These are phyloP conservation scores for Drosophila saltans DNA, from an alignment of 1,140 invertebrate species.

Conservation along the genomic window DNA sequence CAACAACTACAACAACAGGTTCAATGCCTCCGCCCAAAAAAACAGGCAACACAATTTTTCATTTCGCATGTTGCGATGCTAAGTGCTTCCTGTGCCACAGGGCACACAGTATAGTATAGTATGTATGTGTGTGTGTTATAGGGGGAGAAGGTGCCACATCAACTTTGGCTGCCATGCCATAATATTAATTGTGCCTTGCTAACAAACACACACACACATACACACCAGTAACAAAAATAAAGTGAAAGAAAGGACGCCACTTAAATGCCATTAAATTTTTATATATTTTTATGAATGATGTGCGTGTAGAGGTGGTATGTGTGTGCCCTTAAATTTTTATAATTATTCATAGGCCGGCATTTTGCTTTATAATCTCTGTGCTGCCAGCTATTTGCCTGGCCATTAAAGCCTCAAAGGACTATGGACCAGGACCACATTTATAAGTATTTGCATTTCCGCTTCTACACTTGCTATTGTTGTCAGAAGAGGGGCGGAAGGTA, in stretches of 20 bases:
- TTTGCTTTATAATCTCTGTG: constrained; percentile 49
- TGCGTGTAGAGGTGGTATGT: constrained; percentile 37
- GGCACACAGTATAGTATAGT: constrained; percentile 17
- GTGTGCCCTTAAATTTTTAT: constrained; percentile 63
- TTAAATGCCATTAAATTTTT: constrained; percentile 81
- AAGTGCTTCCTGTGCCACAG: constrained; percentile 72
- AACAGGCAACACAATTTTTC: constrained; percentile 71
- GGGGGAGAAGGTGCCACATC: constrained; percentile 60
- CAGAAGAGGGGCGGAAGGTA: constrained; percentile 1
- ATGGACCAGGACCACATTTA: neutral
- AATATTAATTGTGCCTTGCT: constrained; percentile 75
- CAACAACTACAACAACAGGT: constrained; percentile 48
- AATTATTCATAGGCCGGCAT: constrained; percentile 69
- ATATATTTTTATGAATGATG: constrained; percentile 61
- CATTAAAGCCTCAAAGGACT: constrained; percentile 43
- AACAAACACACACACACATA: constrained; percentile 28
- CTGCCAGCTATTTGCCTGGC: constrained; percentile 67
- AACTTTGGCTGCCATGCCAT: constrained; percentile 76
- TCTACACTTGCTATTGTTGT: constrained; percentile 42
- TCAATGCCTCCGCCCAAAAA: constrained; percentile 59
- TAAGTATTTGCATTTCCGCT: constrained; percentile 62
- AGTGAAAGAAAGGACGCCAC: constrained; percentile 55
- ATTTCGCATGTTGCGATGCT: constrained; percentile 78
- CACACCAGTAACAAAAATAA: constrained; percentile 19
- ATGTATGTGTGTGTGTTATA: constrained; percentile 9